These are phyloP conservation scores for Lasiommata megera DNA, from an alignment of 2,888 invertebrate genomes.

Conservation along the genomic window DNA sequence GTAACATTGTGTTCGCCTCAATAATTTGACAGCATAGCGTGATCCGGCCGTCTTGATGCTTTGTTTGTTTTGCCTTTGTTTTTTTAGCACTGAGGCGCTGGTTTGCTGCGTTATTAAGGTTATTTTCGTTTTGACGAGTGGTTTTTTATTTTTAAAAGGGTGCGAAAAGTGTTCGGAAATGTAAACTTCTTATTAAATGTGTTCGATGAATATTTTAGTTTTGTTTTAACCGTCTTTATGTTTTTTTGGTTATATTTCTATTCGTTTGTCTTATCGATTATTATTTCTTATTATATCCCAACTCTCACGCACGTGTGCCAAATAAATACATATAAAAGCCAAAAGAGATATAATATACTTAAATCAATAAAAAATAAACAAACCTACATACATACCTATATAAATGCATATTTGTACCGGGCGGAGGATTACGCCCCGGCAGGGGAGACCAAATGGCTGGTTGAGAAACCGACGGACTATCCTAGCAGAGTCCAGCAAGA, in stretches of 20 bases:
- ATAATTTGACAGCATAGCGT: conserved; percentile 38
- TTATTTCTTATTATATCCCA: not conserved
- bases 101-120: conserved; percentile 5
- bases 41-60: conserved; percentile 32
- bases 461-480: too few species aligned
- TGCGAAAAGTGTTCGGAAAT: conserved; percentile 9
- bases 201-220: conserved; percentile 3
- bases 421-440: too few species aligned
- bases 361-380: too few species aligned
- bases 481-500: too few species aligned
- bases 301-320: too few species aligned
- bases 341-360: too few species aligned
- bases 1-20: conserved; percentile 40
- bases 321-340: too few species aligned
- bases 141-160: conserved; percentile 12
- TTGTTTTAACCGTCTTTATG: not conserved
- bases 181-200: conserved; percentile 6
- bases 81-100: conserved; percentile 11
- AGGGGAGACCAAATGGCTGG: too few species aligned
- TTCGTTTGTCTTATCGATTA: too few species aligned
- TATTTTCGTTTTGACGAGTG: conserved; percentile 7
- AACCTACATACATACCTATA: too few species aligned
- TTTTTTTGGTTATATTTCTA: not conserved
- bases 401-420: too few species aligned
- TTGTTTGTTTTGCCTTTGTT: conserved; percentile 27